Evolutionary conservation across 2,113 vertebrate genomes (phyloP).

Genomic region (Setophaga kirtlandii): DNA sequence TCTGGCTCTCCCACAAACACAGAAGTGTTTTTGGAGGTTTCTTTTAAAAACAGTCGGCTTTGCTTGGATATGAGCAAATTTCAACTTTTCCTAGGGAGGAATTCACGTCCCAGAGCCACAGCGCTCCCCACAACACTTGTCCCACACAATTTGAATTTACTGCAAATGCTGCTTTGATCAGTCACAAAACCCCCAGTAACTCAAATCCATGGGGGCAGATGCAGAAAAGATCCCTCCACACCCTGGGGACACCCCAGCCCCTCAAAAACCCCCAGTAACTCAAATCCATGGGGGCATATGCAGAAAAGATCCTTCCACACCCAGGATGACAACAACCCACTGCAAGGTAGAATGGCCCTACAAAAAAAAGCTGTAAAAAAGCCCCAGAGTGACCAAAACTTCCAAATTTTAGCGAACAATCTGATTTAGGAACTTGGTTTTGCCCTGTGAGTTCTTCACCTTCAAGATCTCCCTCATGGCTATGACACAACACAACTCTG

Average conservation of each 20-base stretch:
- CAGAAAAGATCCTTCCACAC: no score
- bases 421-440: not conserved
- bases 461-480: not conserved
- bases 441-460: not conserved
- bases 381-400: not conserved
- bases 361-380: not conserved
- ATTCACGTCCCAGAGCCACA: not conserved
- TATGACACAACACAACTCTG: not conserved
- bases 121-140: accelerated
- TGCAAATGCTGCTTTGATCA: not conserved
- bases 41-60: not conserved
- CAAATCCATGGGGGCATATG: not conserved
- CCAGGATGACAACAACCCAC: not conserved
- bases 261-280: not conserved
- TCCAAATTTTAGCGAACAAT: not conserved
- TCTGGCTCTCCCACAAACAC: not conserved
- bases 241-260: not conserved
- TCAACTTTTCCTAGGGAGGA: not conserved
- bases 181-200: not conserved
- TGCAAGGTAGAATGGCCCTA: no score
- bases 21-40: not conserved
- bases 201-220: not conserved
- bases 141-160: not conserved
- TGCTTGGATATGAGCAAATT: not conserved
- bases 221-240: not conserved